Base-by-base conservation (phyloP, 2,888 invertebrate species). In the Yponomeuta cagnagella region DNA sequence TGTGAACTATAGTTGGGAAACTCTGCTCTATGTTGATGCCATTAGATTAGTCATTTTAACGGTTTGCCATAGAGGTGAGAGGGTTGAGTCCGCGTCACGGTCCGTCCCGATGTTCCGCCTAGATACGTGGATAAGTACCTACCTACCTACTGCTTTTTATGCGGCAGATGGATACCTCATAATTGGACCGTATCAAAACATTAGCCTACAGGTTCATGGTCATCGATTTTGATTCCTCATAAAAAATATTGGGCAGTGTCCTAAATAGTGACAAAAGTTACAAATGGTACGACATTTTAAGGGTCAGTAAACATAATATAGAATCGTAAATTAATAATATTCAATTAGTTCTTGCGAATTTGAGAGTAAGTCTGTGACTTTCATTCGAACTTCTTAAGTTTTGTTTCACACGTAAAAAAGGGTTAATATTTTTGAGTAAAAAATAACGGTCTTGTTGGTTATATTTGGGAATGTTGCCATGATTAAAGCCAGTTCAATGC, bases 161-260 rank as follows among this genome's bases (percentile, higher is more conserved):
- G 73, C 76, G 84, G 90, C 91, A 92, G 91, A 92, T 92, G 91
- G 78, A 81, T 72, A 75, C 77, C 80, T 81, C 80, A 81, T 90
- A 92, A 92, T 91, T 90, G 85, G 87, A 86, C 83, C 90, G 88
- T 89, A 90, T 91, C 91, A 90, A 89, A 90, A 89, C 88, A 89
- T 89, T 87, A 86, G 85, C 23, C 70, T 10, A 48, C 31, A 65
- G 43, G 48, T 65, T 8, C 70, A 48, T 65, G 30, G 31, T 64
- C 33, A 10, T 70, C n/a, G 70, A 63, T 63, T 63, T 15, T 58
- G 4, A 58, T 58, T 58, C 9, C 2, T 58, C 4, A 15, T 58
- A 58, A 43, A 43, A 43, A 43, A 43, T 8, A 43, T 43, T 43
- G 43, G 43, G 9, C 43, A 43, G 3, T 8, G 43, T 43, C 9